Base-by-base conservation (phyloP, 1,140 invertebrate genomes). In the Lepidotrigona ventralis region DNA sequence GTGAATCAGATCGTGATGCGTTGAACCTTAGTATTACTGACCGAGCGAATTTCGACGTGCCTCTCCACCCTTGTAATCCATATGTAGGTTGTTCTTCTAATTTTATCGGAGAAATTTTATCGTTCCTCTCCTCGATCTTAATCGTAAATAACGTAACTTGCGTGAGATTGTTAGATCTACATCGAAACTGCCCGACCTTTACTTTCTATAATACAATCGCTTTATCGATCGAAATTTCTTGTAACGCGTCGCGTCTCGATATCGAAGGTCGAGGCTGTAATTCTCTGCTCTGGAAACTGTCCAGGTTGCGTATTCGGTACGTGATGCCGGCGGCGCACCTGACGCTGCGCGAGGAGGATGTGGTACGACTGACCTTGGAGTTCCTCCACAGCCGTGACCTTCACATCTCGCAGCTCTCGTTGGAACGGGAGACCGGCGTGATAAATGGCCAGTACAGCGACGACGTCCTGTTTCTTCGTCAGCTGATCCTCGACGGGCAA, bases 401-500 rank as follows among this genome's bases (percentile, higher is more conserved):
- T 87, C 97, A 98, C 94, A 98, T 98, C 88, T 97, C 98, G 39
- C 98, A 99, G 95, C 94, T 99, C 56, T 97, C 98, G 17, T 92
- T 99, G 69, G 99, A 99, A 94, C 95, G 98, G 39, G 99, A 99
- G 94, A 98, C 98, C 0, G 98, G 98, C 21, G 97, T 99, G 33
- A 98, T 99, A 91, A 99, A 99, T 94, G 98, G 96, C 91, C 94
- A 98, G 94, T 96, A 97, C 95, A 94, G 98, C 51, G 97, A 99
- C 92, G 99, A 99, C 93, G 96, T 99, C 1, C 95, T 99, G 0
- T 99, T 99, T 92, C 95, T 99, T 8, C 95, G 99, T 21, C 98
- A 98, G 93, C 95, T 99, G 19, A 99, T 99, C 86, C 95, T 99
- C 19, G 99, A 99, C 94, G 99, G 99, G 46, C 98, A 99, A 94